These are phyloP conservation scores for Pegoplata infirma DNA, from an alignment of 2,888 invertebrate species.

Conservation along the genomic window DNA sequence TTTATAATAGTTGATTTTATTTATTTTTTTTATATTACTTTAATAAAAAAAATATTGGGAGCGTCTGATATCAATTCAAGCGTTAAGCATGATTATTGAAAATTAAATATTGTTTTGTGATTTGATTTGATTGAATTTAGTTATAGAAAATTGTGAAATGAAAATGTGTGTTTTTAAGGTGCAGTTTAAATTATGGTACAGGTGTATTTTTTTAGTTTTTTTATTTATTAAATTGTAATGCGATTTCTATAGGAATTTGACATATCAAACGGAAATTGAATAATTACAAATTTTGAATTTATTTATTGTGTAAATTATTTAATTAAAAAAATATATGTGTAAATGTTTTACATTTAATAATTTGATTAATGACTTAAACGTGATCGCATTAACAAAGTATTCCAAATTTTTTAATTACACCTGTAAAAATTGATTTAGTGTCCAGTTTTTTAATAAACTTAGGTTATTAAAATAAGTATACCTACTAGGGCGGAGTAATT, in stretches of 20 bases:
- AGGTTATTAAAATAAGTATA: too few relatives aligned
- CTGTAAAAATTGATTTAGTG: too few relatives aligned
- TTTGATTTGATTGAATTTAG: slow-evolving; percentile 58
- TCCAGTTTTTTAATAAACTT: too few relatives aligned
- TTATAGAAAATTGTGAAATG: slow-evolving; percentile 38
- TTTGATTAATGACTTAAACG: too few relatives aligned
- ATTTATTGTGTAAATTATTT: too few relatives aligned
- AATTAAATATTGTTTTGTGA: slow-evolving; percentile 67
- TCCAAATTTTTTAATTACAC: too few relatives aligned
- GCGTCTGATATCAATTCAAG: slow-evolving; percentile 71
- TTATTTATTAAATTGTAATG: slow-evolving; percentile 50
- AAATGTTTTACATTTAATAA: too few relatives aligned
- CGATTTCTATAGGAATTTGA: slow-evolving; percentile 25
- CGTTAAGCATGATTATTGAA: slow-evolving; percentile 74
- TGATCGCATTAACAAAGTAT: too few relatives aligned
- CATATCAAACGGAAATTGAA: slow-evolving; percentile 39
- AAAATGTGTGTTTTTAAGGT: slow-evolving; percentile 41
- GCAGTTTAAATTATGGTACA: slow-evolving; percentile 56
- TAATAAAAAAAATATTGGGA: slow-evolving; percentile 73
- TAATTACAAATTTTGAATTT: slow-evolving; percentile 27
- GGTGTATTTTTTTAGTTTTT: slow-evolving; percentile 47
- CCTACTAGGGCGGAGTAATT: too few relatives aligned
- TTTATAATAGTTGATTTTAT: slow-evolving; percentile 36
- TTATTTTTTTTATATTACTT: slow-evolving; percentile 61
- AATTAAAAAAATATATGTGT: too few relatives aligned